phyloP scores from a whole-genome alignment of 2,113 vertebrate species.

The Dipodomys merriami region DNA sequence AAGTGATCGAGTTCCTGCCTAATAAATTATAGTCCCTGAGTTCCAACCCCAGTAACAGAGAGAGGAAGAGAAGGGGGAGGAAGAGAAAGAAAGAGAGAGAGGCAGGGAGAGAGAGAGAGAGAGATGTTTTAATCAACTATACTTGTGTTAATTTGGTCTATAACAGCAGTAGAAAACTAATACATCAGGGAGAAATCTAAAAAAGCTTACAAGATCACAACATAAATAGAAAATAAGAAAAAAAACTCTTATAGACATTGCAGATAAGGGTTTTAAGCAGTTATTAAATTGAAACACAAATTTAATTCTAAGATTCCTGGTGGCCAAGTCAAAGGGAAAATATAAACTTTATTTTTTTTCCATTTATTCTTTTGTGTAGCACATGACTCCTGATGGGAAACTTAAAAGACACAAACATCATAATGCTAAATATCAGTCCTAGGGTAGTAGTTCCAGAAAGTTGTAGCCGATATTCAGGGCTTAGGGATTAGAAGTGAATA shows the following conservation, averaged over 20 bases:
- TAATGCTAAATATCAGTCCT: not conserved
- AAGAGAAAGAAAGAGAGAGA: no score
- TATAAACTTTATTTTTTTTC: not conserved
- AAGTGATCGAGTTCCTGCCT: no score
- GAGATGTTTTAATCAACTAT: not conserved
- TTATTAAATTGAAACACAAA: conserved; percentile 4
- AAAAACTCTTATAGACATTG: not conserved
- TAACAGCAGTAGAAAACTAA: not conserved
- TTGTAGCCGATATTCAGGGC: not conserved
- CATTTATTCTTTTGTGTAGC: not conserved
- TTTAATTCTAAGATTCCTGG: conserved; percentile 3
- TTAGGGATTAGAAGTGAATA: not conserved
- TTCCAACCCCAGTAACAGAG: no score
- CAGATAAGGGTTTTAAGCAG: not conserved
- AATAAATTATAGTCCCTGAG: no score
- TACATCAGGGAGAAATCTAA: not conserved
- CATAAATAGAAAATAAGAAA: not conserved
- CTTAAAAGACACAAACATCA: not conserved
- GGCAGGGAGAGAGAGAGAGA: no score
- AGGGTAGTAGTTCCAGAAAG: not conserved
- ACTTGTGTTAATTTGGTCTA: not conserved
- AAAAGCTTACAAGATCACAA: not conserved
- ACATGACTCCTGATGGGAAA: not conserved
- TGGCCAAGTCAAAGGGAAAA: not conserved
- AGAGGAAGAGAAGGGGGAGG: no score